A percentile compares a stretch with the other conserved stretches of the same genome.
phyloP scores from a whole-genome alignment of 2,888 invertebrate genomes.

The Drymonia ruficornis region DNA sequence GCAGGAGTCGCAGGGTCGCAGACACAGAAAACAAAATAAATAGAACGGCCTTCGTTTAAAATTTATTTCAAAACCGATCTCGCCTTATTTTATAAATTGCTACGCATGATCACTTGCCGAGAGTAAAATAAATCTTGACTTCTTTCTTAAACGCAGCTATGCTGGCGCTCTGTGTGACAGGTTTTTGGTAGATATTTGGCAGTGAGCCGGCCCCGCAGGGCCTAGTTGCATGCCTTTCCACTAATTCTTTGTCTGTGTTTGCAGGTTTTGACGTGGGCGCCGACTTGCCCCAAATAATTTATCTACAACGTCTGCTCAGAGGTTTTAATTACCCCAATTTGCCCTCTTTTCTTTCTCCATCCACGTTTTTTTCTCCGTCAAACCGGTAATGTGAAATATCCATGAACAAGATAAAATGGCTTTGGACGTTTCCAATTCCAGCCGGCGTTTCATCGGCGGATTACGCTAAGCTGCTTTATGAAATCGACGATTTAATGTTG shows the following conservation, averaged over 20 bases:
- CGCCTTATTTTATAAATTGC: no score
- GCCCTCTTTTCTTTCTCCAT: slow-evolving; percentile 31
- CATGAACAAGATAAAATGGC: slow-evolving; percentile 23
- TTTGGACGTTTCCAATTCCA: slow-evolving; percentile 25
- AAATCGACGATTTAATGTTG: slow-evolving; percentile 21
- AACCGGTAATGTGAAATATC: slow-evolving; percentile 16
- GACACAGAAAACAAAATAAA: no score
- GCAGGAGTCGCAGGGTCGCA: slow-evolving; percentile 37
- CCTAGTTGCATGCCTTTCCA: no score
- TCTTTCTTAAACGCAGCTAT: no score
- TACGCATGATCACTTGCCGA: no score
- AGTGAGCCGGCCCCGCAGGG: no score
- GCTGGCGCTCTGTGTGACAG: no score
- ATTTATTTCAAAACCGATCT: no score
- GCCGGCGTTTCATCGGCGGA: slow-evolving; percentile 26
- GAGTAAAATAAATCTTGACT: no score
- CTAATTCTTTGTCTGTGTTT: not conserved
- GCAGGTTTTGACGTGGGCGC: slow-evolving; percentile 31
- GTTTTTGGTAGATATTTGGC: no score
- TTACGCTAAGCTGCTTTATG: slow-evolving; percentile 29
- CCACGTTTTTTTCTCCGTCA: slow-evolving; percentile 18
- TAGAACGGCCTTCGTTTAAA: no score
- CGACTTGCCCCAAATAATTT: slow-evolving; percentile 55
- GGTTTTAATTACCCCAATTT: slow-evolving; percentile 69
- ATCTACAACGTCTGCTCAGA: slow-evolving; percentile 64